Base-by-base conservation (phyloP, 2,797 vertebrate species). In the Ciconia nigra region DNA sequence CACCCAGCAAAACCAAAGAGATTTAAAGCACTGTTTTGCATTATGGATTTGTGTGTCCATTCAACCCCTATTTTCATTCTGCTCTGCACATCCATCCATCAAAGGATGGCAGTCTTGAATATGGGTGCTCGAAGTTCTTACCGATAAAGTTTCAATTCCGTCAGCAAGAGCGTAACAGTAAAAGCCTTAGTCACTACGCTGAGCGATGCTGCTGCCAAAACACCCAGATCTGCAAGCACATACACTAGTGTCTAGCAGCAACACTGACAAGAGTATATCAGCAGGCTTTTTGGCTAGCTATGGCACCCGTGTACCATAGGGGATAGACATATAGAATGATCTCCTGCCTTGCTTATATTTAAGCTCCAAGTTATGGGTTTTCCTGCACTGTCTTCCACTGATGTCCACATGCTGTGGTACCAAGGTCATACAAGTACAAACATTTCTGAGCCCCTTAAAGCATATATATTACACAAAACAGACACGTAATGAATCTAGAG, bases 261-360 rank as follows among this genome's bases (percentile, higher is more conserved):
- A 4, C 6, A 4, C 57, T 5, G 57, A 39, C 33, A 41, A 5
- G 8, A 28, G 26, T 3, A 4, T 3, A 3, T 9, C 37, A 35
- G 69, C 28, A 20, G 55, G 55, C 15, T 13, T 54, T 37, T 17
- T 5, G 59, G 24, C 33, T 5, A 29, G 21, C 41, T 25, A 5
- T 0, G 9, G 55, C 57, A 51, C 21, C 42, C 2, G 8, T 0
- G 28, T 15, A 2, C 52, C 33, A 5, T 1, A 2, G 33, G 19
- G 41, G 8, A 31, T 0, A 10, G 28, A 8, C 2, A 29, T 3
- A 24, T 0, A 41, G 15, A 29, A 35, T 15, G 11, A 46, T 46
- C 31, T 65, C 72, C 46, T 28, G 73, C 25, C 52, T 41, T 39
- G 21, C 18, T 33, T 9, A 5, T 16, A 5, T 81, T 85, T 81